Evolutionary conservation across 2,888 invertebrate species (phyloP).

Genomic region (Andrena fulva): DNA sequence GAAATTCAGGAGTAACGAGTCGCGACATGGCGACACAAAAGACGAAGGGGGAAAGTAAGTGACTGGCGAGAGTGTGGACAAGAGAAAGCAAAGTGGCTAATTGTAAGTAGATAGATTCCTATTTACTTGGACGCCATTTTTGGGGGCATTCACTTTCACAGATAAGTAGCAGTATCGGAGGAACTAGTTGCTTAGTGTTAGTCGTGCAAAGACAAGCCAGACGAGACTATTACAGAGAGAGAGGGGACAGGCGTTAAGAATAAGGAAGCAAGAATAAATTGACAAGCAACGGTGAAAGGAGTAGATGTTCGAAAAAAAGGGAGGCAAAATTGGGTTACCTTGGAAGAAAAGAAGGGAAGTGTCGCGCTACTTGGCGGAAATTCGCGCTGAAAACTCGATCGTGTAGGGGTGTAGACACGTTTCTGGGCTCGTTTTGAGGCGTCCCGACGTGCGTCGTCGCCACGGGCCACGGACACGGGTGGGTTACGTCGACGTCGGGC

Average conservation of each 20-base stretch:
- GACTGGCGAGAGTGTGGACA: background rate
- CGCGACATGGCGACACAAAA: background rate
- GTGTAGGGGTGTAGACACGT: constrained; percentile 28
- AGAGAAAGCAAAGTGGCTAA: background rate
- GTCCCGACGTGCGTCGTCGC: constrained; percentile 38
- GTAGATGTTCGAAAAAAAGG: background rate
- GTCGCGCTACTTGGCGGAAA: background rate
- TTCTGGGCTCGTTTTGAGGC: constrained; percentile 44
- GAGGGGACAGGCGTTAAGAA: too few species aligned
- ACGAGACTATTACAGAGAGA: too few species aligned
- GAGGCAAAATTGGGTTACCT: background rate
- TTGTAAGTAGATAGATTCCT: background rate
- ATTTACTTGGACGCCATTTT: background rate
- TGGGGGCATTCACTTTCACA: background rate
- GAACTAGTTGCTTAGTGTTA: background rate
- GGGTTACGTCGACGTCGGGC: constrained; percentile 33
- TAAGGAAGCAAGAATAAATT: too few species aligned
- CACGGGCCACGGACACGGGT: constrained; percentile 26
- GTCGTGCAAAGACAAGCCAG: too few species aligned
- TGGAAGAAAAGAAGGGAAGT: background rate
- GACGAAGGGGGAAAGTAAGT: background rate
- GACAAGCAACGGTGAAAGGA: background rate
- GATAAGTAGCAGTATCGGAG: background rate
- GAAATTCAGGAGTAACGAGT: background rate
- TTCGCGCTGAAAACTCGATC: constrained; percentile 29